Evolutionary conservation across 2,888 invertebrate species (phyloP).

Genomic region (Limenitis camilla): DNA sequence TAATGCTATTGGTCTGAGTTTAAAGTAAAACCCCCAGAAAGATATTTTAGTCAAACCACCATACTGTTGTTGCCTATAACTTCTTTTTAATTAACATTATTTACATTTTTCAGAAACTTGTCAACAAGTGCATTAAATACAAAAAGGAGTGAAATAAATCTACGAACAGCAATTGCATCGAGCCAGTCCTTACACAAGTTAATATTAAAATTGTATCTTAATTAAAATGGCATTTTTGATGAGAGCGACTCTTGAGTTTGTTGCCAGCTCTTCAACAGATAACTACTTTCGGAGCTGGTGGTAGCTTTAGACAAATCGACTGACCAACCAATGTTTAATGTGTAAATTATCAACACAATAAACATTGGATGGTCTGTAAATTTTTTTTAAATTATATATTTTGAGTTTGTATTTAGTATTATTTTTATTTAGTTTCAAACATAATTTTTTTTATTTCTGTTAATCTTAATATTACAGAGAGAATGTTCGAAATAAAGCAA

Average conservation of each 20-base stretch:
- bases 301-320: no score
- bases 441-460: neutral
- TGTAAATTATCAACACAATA: no score
- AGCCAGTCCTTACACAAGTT: constrained; percentile 28
- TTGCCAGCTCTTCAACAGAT: no score
- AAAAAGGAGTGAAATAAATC: constrained; percentile 33
- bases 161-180: constrained; percentile 31
- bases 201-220: constrained; percentile 1
- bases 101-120: constrained; percentile 36
- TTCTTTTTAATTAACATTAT: neutral
- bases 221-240: no score
- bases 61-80: neutral
- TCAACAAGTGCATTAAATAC: constrained; percentile 36
- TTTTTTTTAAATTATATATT: no score
- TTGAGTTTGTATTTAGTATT: no score
- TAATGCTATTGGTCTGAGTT: no score
- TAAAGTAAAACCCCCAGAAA: no score
- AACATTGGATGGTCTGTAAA: no score
- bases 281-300: no score
- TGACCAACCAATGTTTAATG: no score
- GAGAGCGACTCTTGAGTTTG: no score
- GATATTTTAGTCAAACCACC: neutral
- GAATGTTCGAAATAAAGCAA: constrained; percentile 22
- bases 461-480: constrained; percentile 21
- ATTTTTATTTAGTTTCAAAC: neutral